Evolutionary conservation across 2,888 invertebrate genomes (phyloP).

Genomic region (Heliconius aoede): DNA sequence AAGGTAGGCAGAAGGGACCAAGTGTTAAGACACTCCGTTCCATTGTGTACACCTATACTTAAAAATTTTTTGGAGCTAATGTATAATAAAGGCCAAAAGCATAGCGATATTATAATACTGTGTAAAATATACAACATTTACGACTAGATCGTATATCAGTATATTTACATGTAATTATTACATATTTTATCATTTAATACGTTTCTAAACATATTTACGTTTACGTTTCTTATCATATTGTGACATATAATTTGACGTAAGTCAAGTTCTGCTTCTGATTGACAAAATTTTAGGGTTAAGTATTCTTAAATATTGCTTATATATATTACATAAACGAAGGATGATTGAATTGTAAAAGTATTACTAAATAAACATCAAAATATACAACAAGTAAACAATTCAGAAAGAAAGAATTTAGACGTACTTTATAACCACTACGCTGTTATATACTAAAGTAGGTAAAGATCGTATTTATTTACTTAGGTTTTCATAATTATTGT

Average conservation of each 20-base stretch:
- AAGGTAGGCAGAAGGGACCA: too few relatives aligned
- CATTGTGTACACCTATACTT: too few relatives aligned
- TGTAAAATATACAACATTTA: too few relatives aligned
- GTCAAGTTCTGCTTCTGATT: not conserved
- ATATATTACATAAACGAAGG: not conserved
- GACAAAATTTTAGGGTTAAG: not conserved
- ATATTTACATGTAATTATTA: too few relatives aligned
- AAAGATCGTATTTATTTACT: not conserved
- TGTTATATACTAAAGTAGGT: not conserved
- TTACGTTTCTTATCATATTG: not conserved
- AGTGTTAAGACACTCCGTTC: too few relatives aligned
- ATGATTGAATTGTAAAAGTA: not conserved
- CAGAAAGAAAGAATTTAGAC: not conserved
- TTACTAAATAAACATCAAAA: not conserved
- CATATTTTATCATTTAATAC: too few relatives aligned
- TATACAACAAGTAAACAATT: not conserved
- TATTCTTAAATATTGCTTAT: not conserved
- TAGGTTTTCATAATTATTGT: too few relatives aligned
- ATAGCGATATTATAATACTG: too few relatives aligned
- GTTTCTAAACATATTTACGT: not conserved
- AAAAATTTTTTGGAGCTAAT: too few relatives aligned
- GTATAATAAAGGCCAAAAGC: too few relatives aligned
- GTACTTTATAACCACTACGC: not conserved
- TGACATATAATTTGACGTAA: not conserved
- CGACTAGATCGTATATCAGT: too few relatives aligned